A percentile compares a stretch with the other conserved stretches of the same genome.
These are phyloP conservation scores for Melanophora roralis DNA, from an alignment of 2,888 invertebrate genomes.

Conservation along the genomic window DNA sequence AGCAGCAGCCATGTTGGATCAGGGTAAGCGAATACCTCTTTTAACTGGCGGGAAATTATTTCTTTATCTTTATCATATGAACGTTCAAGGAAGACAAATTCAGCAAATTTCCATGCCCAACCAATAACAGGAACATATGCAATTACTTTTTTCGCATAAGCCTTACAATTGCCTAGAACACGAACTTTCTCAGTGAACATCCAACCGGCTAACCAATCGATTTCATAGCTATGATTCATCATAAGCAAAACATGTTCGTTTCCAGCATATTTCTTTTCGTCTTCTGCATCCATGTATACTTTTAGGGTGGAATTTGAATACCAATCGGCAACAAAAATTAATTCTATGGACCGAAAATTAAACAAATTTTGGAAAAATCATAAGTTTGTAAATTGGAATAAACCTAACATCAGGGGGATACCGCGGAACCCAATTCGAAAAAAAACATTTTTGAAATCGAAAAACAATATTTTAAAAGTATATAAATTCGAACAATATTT, in stretches of 20 bases:
- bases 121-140: constrained; percentile 94
- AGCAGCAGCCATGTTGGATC: constrained; percentile 92
- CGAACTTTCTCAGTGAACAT: constrained; percentile 88
- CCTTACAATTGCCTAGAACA: constrained; percentile 95
- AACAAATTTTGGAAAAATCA: background rate
- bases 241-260: constrained; percentile 92
- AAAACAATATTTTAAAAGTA: too few relatives aligned
- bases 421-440: too few relatives aligned
- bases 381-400: background rate
- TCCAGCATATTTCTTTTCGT: constrained; percentile 87
- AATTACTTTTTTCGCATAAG: constrained; percentile 94
- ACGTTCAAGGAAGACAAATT: constrained; percentile 94
- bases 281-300: constrained; percentile 87
- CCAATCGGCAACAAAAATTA: constrained; percentile 95
- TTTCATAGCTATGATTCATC: constrained; percentile 97
- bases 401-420: background rate
- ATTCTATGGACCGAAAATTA: constrained; percentile 81
- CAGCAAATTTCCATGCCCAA: constrained; percentile 98
- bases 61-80: constrained; percentile 94
- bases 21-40: constrained; percentile 90
- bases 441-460: too few relatives aligned
- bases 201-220: constrained; percentile 98
- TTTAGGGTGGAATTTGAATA: constrained; percentile 88
- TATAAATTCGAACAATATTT: too few relatives aligned
- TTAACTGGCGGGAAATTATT: constrained; percentile 87